A percentile compares a stretch with the other conserved stretches of the same genome.
phyloP scores from a whole-genome alignment of 2,797 vertebrate genomes.

The Otolemur crassicaudatus region DNA sequence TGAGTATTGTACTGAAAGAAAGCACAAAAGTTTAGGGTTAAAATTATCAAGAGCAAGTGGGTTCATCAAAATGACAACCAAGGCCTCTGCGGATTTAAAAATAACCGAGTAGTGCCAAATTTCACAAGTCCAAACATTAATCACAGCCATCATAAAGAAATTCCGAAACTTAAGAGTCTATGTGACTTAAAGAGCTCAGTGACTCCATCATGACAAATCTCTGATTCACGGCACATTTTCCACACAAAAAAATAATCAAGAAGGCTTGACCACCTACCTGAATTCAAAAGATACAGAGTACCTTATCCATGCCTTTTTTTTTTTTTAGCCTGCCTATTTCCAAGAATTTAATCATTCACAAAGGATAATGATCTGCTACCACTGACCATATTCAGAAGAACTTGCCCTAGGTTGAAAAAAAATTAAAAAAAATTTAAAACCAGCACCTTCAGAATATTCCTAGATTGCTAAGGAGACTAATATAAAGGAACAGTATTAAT shows the following conservation, averaged over 20 bases:
- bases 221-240: not conserved
- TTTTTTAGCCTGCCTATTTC: not conserved
- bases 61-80: conserved; percentile 42
- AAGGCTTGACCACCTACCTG: not conserved
- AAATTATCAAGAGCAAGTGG: conserved; percentile 48
- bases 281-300: conserved; percentile 34
- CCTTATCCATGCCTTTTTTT: conserved; percentile 20
- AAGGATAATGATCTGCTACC: not conserved
- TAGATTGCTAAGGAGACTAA: not conserved
- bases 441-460: not conserved
- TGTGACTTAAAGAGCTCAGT: not conserved
- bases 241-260: conserved; percentile 7
- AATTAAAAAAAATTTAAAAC: not conserved
- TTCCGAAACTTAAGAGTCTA: not conserved
- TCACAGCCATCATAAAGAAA: not conserved
- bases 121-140: conserved; percentile 18
- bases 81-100: conserved; percentile 42
- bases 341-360: not conserved
- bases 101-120: not conserved
- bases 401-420: not conserved
- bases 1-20: conserved; percentile 9
- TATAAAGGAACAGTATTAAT: not conserved
- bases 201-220: not conserved
- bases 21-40: conserved; percentile 39
- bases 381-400: conserved; percentile 18